Evolutionary conservation across 2,888 invertebrate species (phyloP), one percentile per base, ranked within the genome.

Genomic region (Pinctada fucata): DNA sequence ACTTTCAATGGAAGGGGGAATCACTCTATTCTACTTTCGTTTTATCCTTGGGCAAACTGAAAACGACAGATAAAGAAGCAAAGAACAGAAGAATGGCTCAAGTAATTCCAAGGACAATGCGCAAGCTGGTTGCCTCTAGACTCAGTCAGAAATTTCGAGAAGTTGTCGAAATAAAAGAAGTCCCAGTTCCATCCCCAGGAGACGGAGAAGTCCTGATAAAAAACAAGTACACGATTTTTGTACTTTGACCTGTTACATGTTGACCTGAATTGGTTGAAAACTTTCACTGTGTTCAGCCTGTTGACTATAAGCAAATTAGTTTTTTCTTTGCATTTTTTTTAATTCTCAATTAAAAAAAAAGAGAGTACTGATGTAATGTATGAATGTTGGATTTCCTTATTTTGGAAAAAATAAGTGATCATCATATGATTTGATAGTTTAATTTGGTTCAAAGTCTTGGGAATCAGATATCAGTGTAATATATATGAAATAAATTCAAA

Each of bases 91-190:
- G 31, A n/a, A 88, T 87, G 87, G 83, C 88, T 70, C 70, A 83
- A 3, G 83, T 79, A 79, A 68, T 90, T 8, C 91, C 91, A 3
- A 79, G 80, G n/a, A 86, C 86, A 3, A 88, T 90, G 78, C 82
- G 88, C 16, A 90, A 89, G 77, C 75, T 92, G 49, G 81, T 91
- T 45, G 91, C 89, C 3, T 85, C 86, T 16, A 84, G 89, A 67
- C 74, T 90, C 48, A 89, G 90, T 47, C 82, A 87, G 8, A 88
- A 90, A 58, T 92, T 92, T 79, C 78, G 90, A 70, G 89, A 91
- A 72, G 90, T 91, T 6, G 88, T 88, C 3, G 74, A 83, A 65
- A 83, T 91, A n/a, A 84, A 85, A 3, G 86, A 88, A 65, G 85
- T 82, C n/a, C 86, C 87, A 2, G 82, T 90, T 6, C 88, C 88